Percentiles rank a stretch among this genome's conserved stretches.
phyloP scores from a whole-genome alignment of 2,888 invertebrate species.

The Margaritifera margaritifera region DNA sequence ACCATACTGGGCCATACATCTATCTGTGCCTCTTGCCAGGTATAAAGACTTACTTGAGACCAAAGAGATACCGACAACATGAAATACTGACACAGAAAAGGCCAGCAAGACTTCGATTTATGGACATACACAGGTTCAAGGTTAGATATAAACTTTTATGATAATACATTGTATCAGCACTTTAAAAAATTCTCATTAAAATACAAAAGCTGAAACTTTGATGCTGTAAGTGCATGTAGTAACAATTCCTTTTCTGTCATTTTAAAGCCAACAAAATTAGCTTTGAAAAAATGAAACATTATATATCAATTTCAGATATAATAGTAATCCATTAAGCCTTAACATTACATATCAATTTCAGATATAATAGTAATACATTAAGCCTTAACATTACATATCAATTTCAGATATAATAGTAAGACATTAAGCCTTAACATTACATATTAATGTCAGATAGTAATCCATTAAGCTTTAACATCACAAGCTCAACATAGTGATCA shows the following conservation, averaged over 20 bases:
- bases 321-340: no score
- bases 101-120: conserved; percentile 59
- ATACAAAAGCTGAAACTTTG: neutral
- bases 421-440: no score
- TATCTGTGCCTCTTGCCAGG: conserved; percentile 42
- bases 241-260: neutral
- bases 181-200: neutral
- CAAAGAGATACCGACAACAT: conserved; percentile 41
- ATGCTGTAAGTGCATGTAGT: neutral
- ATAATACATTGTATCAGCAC: neutral
- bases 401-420: no score
- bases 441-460: no score
- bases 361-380: no score
- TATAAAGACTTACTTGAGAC: conserved; percentile 57
- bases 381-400: no score
- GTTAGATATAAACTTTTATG: conserved; percentile 28
- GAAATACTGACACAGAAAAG: conserved; percentile 33
- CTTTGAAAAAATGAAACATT: no score
- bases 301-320: no score
- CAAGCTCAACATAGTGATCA: no score
- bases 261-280: neutral
- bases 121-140: conserved; percentile 55
- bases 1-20: no score
- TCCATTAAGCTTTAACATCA: no score
- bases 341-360: no score